These are phyloP conservation scores for Strigamia maritima DNA, from an alignment of 2,888 invertebrate species.

Conservation along the genomic window DNA sequence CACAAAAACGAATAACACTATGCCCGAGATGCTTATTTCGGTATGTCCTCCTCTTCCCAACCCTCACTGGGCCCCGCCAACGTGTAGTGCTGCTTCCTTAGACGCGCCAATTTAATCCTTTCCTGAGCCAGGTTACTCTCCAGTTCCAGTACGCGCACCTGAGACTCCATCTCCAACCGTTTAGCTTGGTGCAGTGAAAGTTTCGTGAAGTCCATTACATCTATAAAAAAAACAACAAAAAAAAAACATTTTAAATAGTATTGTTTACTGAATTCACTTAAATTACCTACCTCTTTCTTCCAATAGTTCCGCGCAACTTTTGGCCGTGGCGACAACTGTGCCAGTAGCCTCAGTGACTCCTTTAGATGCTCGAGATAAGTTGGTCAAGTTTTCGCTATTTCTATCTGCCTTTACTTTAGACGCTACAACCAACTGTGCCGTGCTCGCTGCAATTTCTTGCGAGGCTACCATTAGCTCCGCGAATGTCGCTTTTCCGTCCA, in stretches of 20 bases:
- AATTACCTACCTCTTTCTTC: conserved; percentile 68
- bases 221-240: conserved; percentile 55
- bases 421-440: conserved; percentile 95
- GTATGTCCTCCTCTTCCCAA: conserved; percentile 44
- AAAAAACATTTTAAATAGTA: not conserved
- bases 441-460: conserved; percentile 92
- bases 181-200: conserved; percentile 91
- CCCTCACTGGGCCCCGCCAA: conserved; percentile 60
- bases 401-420: conserved; percentile 92
- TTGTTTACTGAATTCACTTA: not conserved
- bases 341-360: conserved; percentile 88
- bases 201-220: conserved; percentile 83
- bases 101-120: conserved; percentile 74
- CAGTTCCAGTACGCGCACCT: conserved; percentile 76
- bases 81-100: conserved; percentile 89
- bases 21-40: not conserved
- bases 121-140: conserved; percentile 88
- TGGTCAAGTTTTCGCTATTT: conserved; percentile 71
- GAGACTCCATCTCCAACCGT: conserved; percentile 91
- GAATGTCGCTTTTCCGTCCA: conserved; percentile 77
- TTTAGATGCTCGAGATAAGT: conserved; percentile 79
- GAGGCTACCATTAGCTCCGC: conserved; percentile 94
- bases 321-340: conserved; percentile 87
- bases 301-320: conserved; percentile 79
- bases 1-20: not conserved